Conservation (phyloP, 2,888 invertebrate species). For the Elmis aenea region DNA sequence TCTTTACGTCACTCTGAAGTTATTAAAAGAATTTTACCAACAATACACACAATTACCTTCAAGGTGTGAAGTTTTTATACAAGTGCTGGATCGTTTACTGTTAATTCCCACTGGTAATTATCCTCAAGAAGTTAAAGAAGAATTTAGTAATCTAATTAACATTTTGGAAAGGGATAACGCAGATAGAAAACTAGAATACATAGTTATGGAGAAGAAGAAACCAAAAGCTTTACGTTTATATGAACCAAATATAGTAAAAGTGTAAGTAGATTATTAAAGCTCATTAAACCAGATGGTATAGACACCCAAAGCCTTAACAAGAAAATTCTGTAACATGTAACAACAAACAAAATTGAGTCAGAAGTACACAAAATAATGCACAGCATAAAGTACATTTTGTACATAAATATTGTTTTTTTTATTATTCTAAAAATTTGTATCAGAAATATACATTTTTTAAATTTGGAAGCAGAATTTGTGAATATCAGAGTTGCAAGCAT, state of each 20-base stretch:
- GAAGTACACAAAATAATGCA: too few relatives aligned
- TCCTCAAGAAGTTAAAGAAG: conserved; percentile 53
- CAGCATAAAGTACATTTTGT: too few relatives aligned
- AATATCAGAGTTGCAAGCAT: too few relatives aligned
- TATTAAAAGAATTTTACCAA: conserved; percentile 57
- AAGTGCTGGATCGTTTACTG: conserved; percentile 53
- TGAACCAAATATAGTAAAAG: conserved; percentile 80
- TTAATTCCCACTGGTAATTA: conserved; percentile 57
- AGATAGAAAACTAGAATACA: conserved; percentile 53
- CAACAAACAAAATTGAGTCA: too few relatives aligned
- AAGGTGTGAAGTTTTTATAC: conserved; percentile 48
- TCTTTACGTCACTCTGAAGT: conserved; percentile 51
- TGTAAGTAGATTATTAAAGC: too few relatives aligned
- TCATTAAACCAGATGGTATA: too few relatives aligned
- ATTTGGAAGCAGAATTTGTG: too few relatives aligned
- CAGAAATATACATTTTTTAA: too few relatives aligned
- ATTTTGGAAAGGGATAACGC: conserved; percentile 51
- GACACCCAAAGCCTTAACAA: too few relatives aligned
- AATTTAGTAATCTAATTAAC: conserved; percentile 46
- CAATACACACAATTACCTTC: conserved; percentile 45
- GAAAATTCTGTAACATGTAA: conserved; percentile 2
- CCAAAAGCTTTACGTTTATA: conserved; percentile 78
- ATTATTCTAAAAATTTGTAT: too few relatives aligned
- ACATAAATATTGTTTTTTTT: too few relatives aligned
- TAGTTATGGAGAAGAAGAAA: conserved; percentile 60